Evolutionary conservation across 2,888 invertebrate genomes (phyloP), one percentile per base, ranked within the genome.

Genomic region (Mythimna ferrago): DNA sequence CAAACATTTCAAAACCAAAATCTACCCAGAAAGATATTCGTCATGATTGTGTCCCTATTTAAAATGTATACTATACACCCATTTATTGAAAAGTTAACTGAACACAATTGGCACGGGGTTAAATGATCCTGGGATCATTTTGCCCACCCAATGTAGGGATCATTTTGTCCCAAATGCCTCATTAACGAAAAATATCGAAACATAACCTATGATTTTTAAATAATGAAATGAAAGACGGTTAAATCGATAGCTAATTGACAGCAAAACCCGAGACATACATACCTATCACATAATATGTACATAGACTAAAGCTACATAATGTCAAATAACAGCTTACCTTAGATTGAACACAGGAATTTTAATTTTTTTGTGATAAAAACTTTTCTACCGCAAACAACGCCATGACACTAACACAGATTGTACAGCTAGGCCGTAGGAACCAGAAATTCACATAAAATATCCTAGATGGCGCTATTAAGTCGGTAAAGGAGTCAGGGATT

Each of bases 271-370:
- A 53, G 51, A 53, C 51, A 53, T 7, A 53, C 51, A n/a, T 53
- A 41, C 62, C 48, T 44, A 5, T 44, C 26, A 48, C 41, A 63
- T 44, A 26, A 63, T 63, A 44, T 63, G 41, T 63, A 63, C 48
- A 44, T 63, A 63, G 41, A 44, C 26, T 62, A 62, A 62, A 62
- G 62, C 51, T 53, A n/a, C 51, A 53, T 19, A 60, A 32, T 60
- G 32, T 60, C 60, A 60, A 60, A 60, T 32, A 60, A 60, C 60
- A 38, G 60, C 60, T 60, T 60, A 60, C 60, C 35, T 60, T 60
- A 60, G 60, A 60, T 60, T 32, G 35, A 60, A 38, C 60, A 19
- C 60, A 60, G 60, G 32, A 60, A 35, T 60, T 60, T 60, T 60
- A 5, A 6, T 16, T 60, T 35, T 35, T 35, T 60, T 60, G 32